phyloP scores from a whole-genome alignment of 2,797 vertebrate species.

The Microhierax caerulescens region DNA sequence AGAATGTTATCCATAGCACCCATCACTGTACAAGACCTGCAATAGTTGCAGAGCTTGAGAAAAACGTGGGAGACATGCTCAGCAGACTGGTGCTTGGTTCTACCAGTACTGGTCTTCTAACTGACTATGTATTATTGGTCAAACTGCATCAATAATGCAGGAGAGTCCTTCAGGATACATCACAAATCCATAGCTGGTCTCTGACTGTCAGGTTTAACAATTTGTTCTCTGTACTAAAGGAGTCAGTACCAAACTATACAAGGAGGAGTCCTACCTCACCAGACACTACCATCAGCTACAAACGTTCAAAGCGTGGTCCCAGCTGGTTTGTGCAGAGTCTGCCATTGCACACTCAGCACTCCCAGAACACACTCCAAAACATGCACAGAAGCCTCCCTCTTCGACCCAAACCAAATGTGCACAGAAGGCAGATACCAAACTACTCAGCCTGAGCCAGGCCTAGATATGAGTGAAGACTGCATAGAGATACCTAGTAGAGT shows the following conservation, averaged over 20 bases:
- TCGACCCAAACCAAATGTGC: neutral
- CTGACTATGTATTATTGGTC: neutral
- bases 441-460: accelerated
- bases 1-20: neutral
- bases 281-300: neutral
- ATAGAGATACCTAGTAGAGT: neutral
- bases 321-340: neutral
- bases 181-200: neutral
- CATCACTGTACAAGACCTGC: neutral
- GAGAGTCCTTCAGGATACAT: neutral
- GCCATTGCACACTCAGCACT: accelerated
- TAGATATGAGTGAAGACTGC: neutral
- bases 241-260: neutral
- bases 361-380: neutral
- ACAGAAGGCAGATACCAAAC: neutral
- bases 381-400: neutral
- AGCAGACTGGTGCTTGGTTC: neutral
- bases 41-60: neutral
- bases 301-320: neutral
- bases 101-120: neutral
- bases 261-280: neutral
- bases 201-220: neutral
- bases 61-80: neutral
- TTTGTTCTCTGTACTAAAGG: neutral
- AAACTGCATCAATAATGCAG: neutral